Evolutionary conservation across 2,113 vertebrate genomes (phyloP).

Genomic region (Oxygymnocypris stewartii): DNA sequence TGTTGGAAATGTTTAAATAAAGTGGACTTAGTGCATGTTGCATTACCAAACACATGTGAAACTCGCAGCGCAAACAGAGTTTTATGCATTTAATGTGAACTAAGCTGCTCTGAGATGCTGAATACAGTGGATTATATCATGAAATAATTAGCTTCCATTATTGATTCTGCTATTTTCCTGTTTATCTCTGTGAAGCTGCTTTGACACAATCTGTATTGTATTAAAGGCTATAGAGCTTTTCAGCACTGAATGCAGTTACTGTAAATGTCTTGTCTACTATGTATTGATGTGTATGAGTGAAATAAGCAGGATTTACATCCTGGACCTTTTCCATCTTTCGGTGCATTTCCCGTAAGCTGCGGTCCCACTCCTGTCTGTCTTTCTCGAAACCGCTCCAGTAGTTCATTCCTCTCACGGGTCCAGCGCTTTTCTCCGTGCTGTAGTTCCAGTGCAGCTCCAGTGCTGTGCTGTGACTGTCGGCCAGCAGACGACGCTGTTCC

Average conservation of each 20-base stretch:
- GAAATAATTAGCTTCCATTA: not conserved
- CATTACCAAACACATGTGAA: not conserved
- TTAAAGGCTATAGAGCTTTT: not conserved
- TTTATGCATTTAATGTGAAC: not conserved
- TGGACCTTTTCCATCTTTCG: slow-evolving; percentile 84
- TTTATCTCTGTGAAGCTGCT: not conserved
- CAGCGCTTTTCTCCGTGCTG: slow-evolving; percentile 89
- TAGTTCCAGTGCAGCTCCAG: slow-evolving; percentile 93
- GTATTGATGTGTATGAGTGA: not conserved
- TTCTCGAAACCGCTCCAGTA: slow-evolving; percentile 83
- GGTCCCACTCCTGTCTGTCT: slow-evolving; percentile 86
- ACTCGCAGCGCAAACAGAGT: not conserved
- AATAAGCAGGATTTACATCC: not conserved
- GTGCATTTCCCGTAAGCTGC: slow-evolving; percentile 83
- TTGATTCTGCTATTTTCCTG: not conserved
- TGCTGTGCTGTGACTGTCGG: slow-evolving; percentile 84
- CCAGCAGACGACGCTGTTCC: slow-evolving; percentile 85
- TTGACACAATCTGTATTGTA: not conserved
- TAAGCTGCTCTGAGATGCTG: not conserved
- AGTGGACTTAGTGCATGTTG: not conserved
- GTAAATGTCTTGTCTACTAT: not conserved
- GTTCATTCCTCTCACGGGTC: slow-evolving; percentile 84
- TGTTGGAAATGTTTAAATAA: not conserved
- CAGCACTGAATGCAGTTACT: not conserved
- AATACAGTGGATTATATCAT: not conserved